Percentiles rank a stretch among this genome's conserved stretches.
Evolutionary conservation across 1,140 invertebrate species (phyloP).

Genomic region (Gonatopus flavifemur): DNA sequence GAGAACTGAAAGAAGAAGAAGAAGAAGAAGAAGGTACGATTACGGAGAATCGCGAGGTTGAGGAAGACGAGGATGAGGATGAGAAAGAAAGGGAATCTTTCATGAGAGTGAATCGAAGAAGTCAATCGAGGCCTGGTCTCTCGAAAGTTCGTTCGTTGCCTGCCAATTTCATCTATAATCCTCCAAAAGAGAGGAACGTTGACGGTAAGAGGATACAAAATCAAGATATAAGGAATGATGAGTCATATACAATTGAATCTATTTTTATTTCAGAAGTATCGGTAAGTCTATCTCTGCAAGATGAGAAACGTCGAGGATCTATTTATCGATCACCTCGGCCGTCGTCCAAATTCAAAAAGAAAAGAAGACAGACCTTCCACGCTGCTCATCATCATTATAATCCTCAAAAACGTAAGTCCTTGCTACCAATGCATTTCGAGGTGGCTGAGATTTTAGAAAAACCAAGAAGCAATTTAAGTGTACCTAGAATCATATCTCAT

Average conservation of each 20-base stretch:
- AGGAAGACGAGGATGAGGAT: slow-evolving; percentile 57
- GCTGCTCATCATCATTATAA: slow-evolving; percentile 46
- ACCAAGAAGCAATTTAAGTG: slow-evolving; percentile 49
- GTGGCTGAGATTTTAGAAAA: slow-evolving; percentile 50
- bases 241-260: no score
- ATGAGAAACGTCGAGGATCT: slow-evolving; percentile 38
- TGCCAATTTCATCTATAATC: slow-evolving; percentile 71
- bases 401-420: slow-evolving; percentile 32
- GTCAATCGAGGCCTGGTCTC: slow-evolving; percentile 36
- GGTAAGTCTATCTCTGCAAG: slow-evolving; percentile 32
- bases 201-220: slow-evolving; percentile 39
- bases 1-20: no score
- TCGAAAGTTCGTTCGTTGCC: slow-evolving; percentile 68
- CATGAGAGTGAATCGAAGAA: slow-evolving; percentile 25
- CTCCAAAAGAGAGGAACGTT: slow-evolving; percentile 51
- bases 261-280: slow-evolving; percentile 36
- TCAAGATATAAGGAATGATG: no score
- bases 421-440: slow-evolving; percentile 48
- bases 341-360: slow-evolving; percentile 48
- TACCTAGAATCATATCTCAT: slow-evolving; percentile 49
- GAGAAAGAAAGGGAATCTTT: slow-evolving; percentile 41
- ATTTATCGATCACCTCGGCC: slow-evolving; percentile 35
- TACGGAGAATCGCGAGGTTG: slow-evolving; percentile 54
- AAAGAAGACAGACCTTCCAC: slow-evolving; percentile 54
- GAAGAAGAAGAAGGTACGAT: slow-evolving; percentile 61